These are phyloP conservation scores for Smutsia gigantea DNA, from an alignment of 2,797 vertebrate species.

Conservation along the genomic window DNA sequence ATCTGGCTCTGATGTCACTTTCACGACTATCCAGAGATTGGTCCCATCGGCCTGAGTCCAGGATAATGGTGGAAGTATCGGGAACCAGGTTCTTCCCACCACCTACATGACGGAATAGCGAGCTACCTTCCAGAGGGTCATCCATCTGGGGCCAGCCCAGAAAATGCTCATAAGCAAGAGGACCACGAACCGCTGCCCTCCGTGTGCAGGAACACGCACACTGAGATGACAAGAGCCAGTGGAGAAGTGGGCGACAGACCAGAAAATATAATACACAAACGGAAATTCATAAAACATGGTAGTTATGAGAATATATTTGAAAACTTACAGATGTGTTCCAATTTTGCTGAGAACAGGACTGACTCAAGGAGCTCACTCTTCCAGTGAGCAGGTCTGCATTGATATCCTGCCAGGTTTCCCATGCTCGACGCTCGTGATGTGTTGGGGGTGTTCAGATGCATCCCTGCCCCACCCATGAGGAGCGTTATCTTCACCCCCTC, in stretches of 20 bases:
- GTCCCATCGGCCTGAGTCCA: no score
- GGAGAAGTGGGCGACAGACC: no score
- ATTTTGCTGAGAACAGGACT: no score
- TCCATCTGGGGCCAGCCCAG: rapidly evolving
- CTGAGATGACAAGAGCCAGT: rapidly evolving
- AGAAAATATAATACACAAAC: neutral
- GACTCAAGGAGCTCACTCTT: neutral
- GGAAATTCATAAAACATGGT: neutral
- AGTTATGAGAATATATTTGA: rapidly evolving
- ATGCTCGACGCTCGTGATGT: no score
- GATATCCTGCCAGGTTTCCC: neutral
- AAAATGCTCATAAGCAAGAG: rapidly evolving
- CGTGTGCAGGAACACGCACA: rapidly evolving
- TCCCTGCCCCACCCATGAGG: neutral
- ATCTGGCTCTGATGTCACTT: no score
- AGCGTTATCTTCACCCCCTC: rapidly evolving
- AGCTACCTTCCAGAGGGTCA: neutral
- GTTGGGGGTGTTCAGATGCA: rapidly evolving
- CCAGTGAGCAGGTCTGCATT: neutral
- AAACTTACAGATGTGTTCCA: neutral
- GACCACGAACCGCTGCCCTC: neutral
- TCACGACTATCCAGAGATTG: no score
- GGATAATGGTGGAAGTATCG: no score
- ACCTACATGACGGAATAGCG: no score
- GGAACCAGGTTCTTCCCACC: no score